Conservation (phyloP, 2,797 vertebrate species). For the Semotilus atromaculatus region DNA sequence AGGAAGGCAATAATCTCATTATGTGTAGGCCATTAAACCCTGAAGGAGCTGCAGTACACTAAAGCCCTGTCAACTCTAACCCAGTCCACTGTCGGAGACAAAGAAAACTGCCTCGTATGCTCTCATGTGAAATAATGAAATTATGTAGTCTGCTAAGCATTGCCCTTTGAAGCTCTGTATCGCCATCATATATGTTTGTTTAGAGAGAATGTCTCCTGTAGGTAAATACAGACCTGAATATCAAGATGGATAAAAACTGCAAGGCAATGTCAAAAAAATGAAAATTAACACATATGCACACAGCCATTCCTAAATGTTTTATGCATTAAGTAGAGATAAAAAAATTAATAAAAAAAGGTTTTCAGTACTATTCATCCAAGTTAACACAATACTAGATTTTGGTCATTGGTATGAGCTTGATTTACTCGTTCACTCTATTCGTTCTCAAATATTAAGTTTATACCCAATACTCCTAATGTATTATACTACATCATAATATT, state of each 20-base stretch:
- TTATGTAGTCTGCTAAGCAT: conserved; percentile 12
- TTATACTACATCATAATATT: neutral
- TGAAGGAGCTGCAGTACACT: conserved; percentile 36
- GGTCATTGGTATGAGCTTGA: neutral
- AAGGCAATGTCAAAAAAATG: neutral
- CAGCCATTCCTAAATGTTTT: neutral
- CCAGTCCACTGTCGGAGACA: conserved; percentile 30
- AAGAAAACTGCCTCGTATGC: conserved; percentile 4
- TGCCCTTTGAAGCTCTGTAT: conserved; percentile 16
- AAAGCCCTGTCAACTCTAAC: conserved; percentile 42
- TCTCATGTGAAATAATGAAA: conserved; percentile 50
- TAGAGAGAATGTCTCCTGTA: neutral
- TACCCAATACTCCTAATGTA: neutral
- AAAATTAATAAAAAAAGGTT: neutral
- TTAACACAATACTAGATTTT: neutral
- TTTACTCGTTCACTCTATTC: neutral
- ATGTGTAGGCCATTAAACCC: conserved; percentile 59
- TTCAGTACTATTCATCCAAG: neutral
- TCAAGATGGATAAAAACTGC: neutral
- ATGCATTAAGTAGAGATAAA: neutral
- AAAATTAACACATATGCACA: neutral
- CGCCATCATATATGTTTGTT: conserved; percentile 15
- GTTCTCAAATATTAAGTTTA: neutral
- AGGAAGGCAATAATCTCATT: conserved; percentile 58
- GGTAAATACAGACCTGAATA: neutral